These are phyloP conservation scores for Pterobdella sp. DNA, from an alignment of 2,888 invertebrate genomes.

Conservation along the genomic window DNA sequence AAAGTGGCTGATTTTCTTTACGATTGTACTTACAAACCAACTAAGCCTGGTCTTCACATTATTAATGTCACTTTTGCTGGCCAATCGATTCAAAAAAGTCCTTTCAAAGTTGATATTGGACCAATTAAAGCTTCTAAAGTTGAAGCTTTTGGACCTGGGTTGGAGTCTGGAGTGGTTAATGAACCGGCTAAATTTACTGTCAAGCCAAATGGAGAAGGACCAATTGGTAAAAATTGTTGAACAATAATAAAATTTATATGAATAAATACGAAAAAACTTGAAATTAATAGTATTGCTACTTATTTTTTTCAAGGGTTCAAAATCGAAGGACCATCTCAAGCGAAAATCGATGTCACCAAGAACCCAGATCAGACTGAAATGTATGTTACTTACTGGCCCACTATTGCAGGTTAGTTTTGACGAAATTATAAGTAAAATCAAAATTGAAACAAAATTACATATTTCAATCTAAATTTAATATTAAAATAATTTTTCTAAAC, in stretches of 20 bases:
- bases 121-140: constrained; percentile 72
- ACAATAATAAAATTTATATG: background rate
- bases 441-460: no score
- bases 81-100: constrained; percentile 70
- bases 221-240: constrained; percentile 58
- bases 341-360: constrained; percentile 76
- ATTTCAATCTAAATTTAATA: no score
- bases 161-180: constrained; percentile 69
- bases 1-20: constrained; percentile 58
- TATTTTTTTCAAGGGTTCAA: constrained; percentile 54
- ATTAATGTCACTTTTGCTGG: constrained; percentile 72
- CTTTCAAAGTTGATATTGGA: constrained; percentile 61
- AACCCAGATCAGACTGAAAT: constrained; percentile 79
- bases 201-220: constrained; percentile 80
- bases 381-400: constrained; percentile 72
- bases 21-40: constrained; percentile 66
- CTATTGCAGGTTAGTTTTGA: constrained; percentile 54
- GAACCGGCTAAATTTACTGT: constrained; percentile 78
- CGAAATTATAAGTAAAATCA: background rate
- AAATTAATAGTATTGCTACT: no score
- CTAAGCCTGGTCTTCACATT: constrained; percentile 69
- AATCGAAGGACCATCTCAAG: constrained; percentile 68
- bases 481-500: no score
- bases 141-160: constrained; percentile 75
- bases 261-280: background rate